phyloP scores from a whole-genome alignment of 2,797 vertebrate species.

The Mormyrops boulengeri region DNA sequence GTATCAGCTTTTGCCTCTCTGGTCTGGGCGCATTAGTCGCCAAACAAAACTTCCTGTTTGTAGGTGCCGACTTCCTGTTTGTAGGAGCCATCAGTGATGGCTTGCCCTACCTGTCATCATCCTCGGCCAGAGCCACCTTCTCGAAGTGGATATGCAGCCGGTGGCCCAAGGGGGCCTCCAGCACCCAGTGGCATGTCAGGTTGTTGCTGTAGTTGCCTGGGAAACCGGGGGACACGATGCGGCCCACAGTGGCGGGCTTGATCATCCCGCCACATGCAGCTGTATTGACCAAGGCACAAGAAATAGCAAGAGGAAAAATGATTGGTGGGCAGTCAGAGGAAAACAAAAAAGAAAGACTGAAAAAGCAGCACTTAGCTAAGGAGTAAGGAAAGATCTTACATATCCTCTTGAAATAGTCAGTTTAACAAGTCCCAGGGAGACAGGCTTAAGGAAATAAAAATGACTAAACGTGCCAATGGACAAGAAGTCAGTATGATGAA shows the following conservation, averaged over 20 bases:
- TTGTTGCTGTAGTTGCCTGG: conserved; percentile 98
- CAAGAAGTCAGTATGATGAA: background rate
- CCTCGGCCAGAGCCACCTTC: conserved; percentile 93
- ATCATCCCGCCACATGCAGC: conserved; percentile 84
- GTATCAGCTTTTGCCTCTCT: background rate
- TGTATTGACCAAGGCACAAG: conserved; percentile 35
- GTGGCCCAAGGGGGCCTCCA: conserved; percentile 79
- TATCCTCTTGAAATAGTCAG: background rate
- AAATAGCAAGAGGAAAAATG: conserved; percentile 1
- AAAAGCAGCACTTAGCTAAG: background rate
- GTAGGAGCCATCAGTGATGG: background rate
- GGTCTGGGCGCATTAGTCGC: background rate
- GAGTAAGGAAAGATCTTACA: background rate
- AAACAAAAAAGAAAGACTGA: background rate
- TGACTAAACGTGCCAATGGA: background rate
- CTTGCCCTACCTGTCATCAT: conserved; percentile 84
- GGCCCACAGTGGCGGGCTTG: conserved; percentile 83
- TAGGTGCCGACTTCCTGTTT: background rate
- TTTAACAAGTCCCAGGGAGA: background rate
- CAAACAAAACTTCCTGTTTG: conserved; percentile 4
- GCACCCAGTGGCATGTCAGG: conserved; percentile 92
- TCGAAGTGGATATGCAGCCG: conserved; percentile 91
- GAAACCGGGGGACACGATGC: conserved; percentile 86
- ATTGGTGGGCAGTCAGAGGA: background rate
- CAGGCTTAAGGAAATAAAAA: background rate